Conservation (phyloP, 1,140 invertebrate species). For the Cotesia chilonis region DNA sequence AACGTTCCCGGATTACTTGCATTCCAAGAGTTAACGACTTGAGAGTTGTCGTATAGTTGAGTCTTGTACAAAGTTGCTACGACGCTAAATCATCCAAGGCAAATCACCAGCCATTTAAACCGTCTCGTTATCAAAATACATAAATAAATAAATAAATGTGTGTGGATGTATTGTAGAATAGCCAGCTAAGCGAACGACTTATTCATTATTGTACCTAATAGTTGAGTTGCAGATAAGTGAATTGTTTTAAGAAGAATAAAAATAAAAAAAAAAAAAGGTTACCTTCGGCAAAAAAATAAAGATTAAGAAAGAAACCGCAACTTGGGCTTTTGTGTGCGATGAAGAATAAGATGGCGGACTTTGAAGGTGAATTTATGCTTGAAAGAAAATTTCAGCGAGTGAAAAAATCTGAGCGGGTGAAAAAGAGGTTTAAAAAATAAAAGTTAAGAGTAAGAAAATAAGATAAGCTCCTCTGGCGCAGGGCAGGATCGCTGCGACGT, state of each 20-base stretch:
- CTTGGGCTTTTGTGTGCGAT: not conserved
- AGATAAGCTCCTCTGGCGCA: constrained; percentile 36
- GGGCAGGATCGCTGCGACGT: constrained; percentile 46
- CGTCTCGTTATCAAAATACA: constrained; percentile 32
- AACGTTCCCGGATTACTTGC: constrained; percentile 1
- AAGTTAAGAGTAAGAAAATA: constrained; percentile 26
- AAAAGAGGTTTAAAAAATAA: constrained; percentile 31
- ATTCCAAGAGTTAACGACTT: constrained; percentile 16
- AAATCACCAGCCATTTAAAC: constrained; percentile 28
- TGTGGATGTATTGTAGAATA: not conserved
- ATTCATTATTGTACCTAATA: not conserved
- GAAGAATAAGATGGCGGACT: not conserved
- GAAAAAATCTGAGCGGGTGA: constrained; percentile 2
- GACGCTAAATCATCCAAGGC: constrained; percentile 27
- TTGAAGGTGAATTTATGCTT: constrained; percentile 41
- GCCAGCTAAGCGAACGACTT: not conserved
- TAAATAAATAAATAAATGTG: not conserved
- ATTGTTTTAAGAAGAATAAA: too few species aligned
- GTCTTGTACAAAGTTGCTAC: constrained; percentile 14
- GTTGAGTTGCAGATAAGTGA: too few species aligned
- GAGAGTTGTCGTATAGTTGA: not conserved
- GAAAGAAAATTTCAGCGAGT: constrained; percentile 41
- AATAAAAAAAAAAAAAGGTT: too few species aligned
- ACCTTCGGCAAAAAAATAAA: not conserved
- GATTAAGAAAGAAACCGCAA: not conserved